Evolutionary conservation across 2,888 invertebrate genomes (phyloP), one percentile per base, ranked within the genome.

Genomic region (Cephalotes varians): DNA sequence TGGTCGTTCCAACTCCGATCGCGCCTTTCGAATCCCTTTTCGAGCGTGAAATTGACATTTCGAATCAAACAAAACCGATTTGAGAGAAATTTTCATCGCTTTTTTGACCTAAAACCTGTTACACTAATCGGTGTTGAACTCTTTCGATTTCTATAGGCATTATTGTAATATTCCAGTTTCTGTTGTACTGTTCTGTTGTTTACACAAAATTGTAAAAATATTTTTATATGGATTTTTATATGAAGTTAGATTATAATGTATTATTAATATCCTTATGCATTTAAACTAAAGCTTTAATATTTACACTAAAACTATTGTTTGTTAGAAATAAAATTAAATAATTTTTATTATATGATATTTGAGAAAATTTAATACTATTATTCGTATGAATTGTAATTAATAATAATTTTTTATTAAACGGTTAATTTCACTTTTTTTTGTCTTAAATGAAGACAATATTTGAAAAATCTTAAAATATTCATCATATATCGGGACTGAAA

Each of bases 1-100:
- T 85, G 87, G 83, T 81, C 76, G 74, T 86, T 87, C 72, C 86
- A 77, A 82, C 86, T 84, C 73, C 67, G 74, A 86, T 85, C 58
- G 51, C 49, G 74, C 7, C 56, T 76, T 86, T 74, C 84, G 72
- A 87, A 83, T 76, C 86, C 82, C 85, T 87, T 84, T 85, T 87
- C 85, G 79, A 74, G 64, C 69, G 65, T 79, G 81, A 83, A 85
- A 88, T 86, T 84, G 81, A 69, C 12, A 9, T 69, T 56, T 40
- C 28, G 69, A 69, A 47, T 79, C 18, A 56, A 79, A 18, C 31
- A 10, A 44, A 54, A 25, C 12, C 31, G n/a, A 49, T 34, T 2
- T 51, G 15, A 51, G 51, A 65, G n/a, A 62, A 64, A 64, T 76
- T 76, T 37, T 37, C 34, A 10, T 37, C n/a, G 6, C 6, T 1